Base-by-base conservation (phyloP, 2,797 vertebrate species). In the Erithacus rubecula region DNA sequence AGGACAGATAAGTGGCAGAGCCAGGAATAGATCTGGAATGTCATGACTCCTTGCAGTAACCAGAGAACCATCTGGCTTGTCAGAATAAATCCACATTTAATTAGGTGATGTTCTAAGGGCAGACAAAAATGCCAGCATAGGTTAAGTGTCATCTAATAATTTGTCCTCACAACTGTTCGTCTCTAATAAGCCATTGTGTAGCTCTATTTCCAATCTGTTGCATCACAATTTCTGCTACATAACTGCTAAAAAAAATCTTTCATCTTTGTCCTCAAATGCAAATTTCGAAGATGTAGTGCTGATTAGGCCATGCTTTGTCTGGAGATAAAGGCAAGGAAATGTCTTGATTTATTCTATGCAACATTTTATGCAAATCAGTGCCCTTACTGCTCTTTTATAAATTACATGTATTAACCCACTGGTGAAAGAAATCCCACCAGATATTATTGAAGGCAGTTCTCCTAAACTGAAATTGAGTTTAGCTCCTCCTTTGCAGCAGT, bases 51-150 rank as follows among this genome's bases (percentile, higher is more conserved):
- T 68, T 83, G 46, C 72, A 56, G 60, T 36, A 83, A 92, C 93
- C 79, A 93, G 58, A 87, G 60, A 88, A 94, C 75, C 75, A 94
- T 92, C 82, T 96, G 94, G 52, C 68, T 85, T 93, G 89, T 91
- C 94, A 94, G 53, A 96, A 94, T 94, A 94, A 96, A 95, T 91
- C 80, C 87, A 91, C 75, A 75, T 91, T 91, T 93, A 94, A 92
- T 93, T 94, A 78, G 71, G 60, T 71, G 71, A 53, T 83, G 71
- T 80, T 96, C 71, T 91, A 60, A 96, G 87, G 84, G 89, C 82
- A 91, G 92, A 80, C 22, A 93, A 83, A 94, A 89, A 74, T 85
- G 82, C 63, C 71, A 92, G 6, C 78, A 58, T 60, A 87, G 94
- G 93, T 95, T 93, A 94, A 92, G 87, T 93, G 89, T 87, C 93